Evolutionary conservation across 1,140 invertebrate species (phyloP), one percentile per base, ranked within the genome.

Genomic region (Ceratina calcarata): DNA sequence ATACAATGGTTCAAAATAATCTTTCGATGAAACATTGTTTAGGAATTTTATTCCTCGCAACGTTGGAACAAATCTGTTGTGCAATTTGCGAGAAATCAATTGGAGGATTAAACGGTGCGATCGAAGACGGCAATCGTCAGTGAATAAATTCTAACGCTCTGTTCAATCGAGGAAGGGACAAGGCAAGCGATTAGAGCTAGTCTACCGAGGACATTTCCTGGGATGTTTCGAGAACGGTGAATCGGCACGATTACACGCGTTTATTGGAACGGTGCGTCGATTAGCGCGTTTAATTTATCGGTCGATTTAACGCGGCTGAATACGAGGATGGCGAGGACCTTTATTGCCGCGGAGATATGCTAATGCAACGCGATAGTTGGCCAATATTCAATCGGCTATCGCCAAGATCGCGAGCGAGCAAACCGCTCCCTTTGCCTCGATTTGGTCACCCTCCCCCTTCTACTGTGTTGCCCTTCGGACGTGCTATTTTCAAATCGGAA

Each of bases 201-300:
- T 20, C 22, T 24, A 20, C 27, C 49, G 67, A 69, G 49, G 67
- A 71, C 37, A 55, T 77, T 61, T 77, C 27, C 74, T 27, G 24
- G 51, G 20, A 10, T 55, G 16, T 12, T 16, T 57, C 20, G 22
- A 37, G 72, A 53, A 55, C 24, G 61, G 16, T 45, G 65, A 57
- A 57, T 53, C 6, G 27, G n/a, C 15, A 57, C 83, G 84, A 86
- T 86, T 86, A 85, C 84, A 37, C 84, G 80, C 84, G 79, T 71
- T 85, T 78, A 85, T 74, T 62, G 84, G 61, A 72, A 82, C 84
- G 75, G 57, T 71, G 58, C 45, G 37, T 78, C 84, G 83, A 86
- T 86, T 86, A 86, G 55, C 79, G 51, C 73, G 73, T 86, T 82
- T 86, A 86, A 86, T 86, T 86, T 86, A 86, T 86, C 71, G 83